These are phyloP conservation scores for Oriolus oriolus DNA, from an alignment of 2,113 vertebrate species.

Conservation along the genomic window DNA sequence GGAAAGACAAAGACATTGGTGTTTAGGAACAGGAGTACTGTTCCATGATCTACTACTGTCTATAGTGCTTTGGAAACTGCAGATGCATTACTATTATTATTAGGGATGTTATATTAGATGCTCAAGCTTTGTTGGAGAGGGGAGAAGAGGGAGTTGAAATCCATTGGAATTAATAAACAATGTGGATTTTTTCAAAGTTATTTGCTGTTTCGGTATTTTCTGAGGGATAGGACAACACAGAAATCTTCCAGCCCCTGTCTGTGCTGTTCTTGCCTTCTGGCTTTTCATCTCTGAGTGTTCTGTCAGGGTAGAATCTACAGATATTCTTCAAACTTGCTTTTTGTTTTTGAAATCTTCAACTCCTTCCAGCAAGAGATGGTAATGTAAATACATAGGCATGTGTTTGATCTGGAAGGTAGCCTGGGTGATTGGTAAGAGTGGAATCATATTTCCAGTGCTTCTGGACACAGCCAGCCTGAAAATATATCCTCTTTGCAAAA, in stretches of 20 bases:
- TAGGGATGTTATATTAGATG: not conserved
- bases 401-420: not conserved
- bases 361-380: not conserved
- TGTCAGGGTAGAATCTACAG: not conserved
- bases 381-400: not conserved
- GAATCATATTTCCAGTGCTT: not conserved
- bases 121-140: not conserved
- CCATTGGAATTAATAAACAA: not conserved
- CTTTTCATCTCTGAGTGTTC: not conserved
- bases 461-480: not conserved
- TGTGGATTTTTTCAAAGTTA: not conserved
- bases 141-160: not conserved
- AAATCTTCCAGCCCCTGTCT: not conserved
- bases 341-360: not conserved
- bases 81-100: not conserved
- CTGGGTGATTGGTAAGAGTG: not conserved
- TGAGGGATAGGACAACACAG: not conserved
- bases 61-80: not conserved
- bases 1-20: not conserved
- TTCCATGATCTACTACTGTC: not conserved
- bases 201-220: not conserved
- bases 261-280: not conserved
- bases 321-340: not conserved
- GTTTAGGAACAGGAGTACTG: not conserved
- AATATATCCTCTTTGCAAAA: not conserved